A percentile compares a stretch with the other conserved stretches of the same genome.
Conservation (phyloP, 1,140 invertebrate genomes). For the Drosophila punjabiensis region DNA sequence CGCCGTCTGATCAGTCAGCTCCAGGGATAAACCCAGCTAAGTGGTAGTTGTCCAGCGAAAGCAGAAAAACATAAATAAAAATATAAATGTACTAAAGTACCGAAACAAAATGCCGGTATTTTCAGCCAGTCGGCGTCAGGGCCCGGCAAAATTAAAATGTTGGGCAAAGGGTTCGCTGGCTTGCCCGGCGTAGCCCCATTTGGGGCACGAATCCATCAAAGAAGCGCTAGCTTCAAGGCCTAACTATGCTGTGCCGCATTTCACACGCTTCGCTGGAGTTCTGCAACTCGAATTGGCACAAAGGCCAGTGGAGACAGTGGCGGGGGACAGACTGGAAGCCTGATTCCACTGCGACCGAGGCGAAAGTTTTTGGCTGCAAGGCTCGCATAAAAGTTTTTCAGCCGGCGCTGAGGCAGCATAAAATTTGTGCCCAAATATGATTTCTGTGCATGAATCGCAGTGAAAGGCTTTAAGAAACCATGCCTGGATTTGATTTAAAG, state of each 20-base stretch:
- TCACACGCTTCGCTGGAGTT: constrained; percentile 79
- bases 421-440: constrained; percentile 73
- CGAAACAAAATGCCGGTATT: background rate
- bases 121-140: background rate
- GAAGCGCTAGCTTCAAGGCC: constrained; percentile 50
- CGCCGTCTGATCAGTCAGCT: constrained; percentile 23
- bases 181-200: constrained; percentile 52
- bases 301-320: constrained; percentile 37
- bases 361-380: constrained; percentile 74
- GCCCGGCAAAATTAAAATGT: constrained; percentile 26
- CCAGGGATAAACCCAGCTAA: constrained; percentile 11
- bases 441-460: constrained; percentile 58
- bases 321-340: constrained; percentile 31
- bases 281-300: constrained; percentile 76
- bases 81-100: constrained; percentile 1
- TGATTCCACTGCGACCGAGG: constrained; percentile 23
- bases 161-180: constrained; percentile 26
- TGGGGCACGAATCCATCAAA: constrained; percentile 69
- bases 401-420: constrained; percentile 64
- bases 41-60: background rate
- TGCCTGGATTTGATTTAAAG: constrained; percentile 13
- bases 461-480: constrained; percentile 58
- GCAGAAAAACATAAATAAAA: constrained; percentile 1
- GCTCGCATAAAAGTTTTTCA: constrained; percentile 72
- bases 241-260: constrained; percentile 65